phyloP scores from a whole-genome alignment of 2,888 invertebrate genomes.

The Aphodius granarius region DNA sequence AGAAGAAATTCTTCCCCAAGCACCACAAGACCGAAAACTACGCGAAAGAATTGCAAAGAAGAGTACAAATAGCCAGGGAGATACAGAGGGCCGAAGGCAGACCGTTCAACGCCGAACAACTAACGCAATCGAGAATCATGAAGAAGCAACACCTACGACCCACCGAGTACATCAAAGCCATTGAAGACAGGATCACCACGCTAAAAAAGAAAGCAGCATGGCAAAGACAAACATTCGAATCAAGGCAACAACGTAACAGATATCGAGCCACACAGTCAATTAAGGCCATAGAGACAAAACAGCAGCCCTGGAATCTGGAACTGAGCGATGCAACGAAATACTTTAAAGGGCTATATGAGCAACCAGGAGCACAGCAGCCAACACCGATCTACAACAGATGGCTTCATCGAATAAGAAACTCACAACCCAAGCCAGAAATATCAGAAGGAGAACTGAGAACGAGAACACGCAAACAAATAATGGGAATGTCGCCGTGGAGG shows the following conservation, averaged over 20 bases:
- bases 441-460: neutral
- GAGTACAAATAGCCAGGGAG: neutral
- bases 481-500: neutral
- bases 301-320: too few species aligned
- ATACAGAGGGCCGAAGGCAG: neutral
- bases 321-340: too few species aligned
- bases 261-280: too few species aligned
- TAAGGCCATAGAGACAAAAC: too few species aligned
- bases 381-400: neutral
- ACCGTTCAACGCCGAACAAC: neutral
- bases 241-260: too few species aligned
- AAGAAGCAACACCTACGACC: neutral
- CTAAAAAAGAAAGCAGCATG: too few species aligned
- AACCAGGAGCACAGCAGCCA: too few species aligned
- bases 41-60: neutral
- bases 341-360: too few species aligned
- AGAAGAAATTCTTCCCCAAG: neutral
- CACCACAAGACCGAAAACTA: neutral
- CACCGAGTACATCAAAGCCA: neutral
- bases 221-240: too few species aligned
- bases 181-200: neutral
- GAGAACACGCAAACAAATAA: neutral
- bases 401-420: neutral
- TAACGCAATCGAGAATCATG: neutral
- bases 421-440: too few species aligned